These are phyloP conservation scores for Tragelaphus imberbis DNA, from an alignment of 2,113 vertebrate species.

Conservation along the genomic window DNA sequence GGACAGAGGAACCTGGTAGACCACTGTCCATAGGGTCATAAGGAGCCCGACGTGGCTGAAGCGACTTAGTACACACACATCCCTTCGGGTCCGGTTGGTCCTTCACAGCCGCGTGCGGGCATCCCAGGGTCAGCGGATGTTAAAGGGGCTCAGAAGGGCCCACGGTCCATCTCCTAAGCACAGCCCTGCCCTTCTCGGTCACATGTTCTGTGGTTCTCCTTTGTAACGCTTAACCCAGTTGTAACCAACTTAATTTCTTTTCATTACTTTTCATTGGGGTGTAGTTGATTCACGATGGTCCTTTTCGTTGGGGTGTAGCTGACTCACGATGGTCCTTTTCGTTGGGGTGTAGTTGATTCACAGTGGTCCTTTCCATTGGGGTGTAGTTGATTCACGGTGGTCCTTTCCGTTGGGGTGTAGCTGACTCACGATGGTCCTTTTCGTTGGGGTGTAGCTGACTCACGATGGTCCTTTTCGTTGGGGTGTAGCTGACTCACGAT, in stretches of 20 bases:
- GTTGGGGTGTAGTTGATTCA: too few species aligned
- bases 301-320: too few species aligned
- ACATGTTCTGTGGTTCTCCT: background rate
- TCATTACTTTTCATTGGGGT: background rate
- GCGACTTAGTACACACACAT: background rate
- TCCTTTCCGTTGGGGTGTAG: background rate
- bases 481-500: background rate
- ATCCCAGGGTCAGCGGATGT: too few species aligned
- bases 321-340: too few species aligned
- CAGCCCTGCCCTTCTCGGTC: background rate
- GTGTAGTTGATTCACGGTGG: background rate
- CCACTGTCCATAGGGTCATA: background rate
- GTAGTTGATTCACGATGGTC: background rate
- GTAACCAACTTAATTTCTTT: background rate
- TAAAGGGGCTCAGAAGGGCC: background rate
- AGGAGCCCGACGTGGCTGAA: background rate
- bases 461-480: background rate
- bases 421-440: background rate
- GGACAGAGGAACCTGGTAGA: background rate
- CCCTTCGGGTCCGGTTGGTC: background rate
- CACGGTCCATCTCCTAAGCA: background rate
- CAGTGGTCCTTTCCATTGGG: fast-evolving
- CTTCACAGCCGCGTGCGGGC: background rate
- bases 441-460: background rate
- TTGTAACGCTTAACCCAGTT: background rate